Evolutionary conservation across 2,113 vertebrate genomes (phyloP).

Genomic region (Chloropsis cyanopogon): DNA sequence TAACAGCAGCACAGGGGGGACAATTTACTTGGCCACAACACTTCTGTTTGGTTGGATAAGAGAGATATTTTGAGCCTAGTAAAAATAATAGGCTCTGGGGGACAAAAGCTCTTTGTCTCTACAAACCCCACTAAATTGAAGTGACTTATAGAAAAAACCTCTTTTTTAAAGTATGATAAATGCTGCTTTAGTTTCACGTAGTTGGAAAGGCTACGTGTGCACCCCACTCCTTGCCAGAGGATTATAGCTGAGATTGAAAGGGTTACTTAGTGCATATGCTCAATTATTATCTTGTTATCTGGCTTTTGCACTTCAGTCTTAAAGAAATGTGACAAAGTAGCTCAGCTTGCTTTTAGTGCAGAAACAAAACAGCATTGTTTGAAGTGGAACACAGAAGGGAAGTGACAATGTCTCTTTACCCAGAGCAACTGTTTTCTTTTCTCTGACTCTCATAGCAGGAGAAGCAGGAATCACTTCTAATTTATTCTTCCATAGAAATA

Average conservation of each 20-base stretch:
- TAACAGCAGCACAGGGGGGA: background rate
- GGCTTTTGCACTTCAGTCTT: constrained; percentile 64
- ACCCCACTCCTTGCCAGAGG: background rate
- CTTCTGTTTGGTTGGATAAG: background rate
- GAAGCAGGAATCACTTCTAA: background rate
- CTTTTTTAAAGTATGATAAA: background rate
- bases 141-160: background rate
- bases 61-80: background rate
- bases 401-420: background rate
- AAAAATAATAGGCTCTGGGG: background rate
- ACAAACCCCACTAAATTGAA: background rate
- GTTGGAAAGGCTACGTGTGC: background rate
- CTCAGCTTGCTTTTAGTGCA: background rate
- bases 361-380: background rate
- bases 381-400: background rate
- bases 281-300: background rate
- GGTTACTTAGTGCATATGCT: background rate
- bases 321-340: background rate
- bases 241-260: background rate
- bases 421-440: background rate
- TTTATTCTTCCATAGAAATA: background rate
- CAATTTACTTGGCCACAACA: background rate
- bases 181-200: background rate
- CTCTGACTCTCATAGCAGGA: background rate
- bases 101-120: background rate